Percentiles rank a stretch among this genome's conserved stretches.
Conservation (phyloP, 2,113 vertebrate genomes). For the Phalacrocorax aristotelis region DNA sequence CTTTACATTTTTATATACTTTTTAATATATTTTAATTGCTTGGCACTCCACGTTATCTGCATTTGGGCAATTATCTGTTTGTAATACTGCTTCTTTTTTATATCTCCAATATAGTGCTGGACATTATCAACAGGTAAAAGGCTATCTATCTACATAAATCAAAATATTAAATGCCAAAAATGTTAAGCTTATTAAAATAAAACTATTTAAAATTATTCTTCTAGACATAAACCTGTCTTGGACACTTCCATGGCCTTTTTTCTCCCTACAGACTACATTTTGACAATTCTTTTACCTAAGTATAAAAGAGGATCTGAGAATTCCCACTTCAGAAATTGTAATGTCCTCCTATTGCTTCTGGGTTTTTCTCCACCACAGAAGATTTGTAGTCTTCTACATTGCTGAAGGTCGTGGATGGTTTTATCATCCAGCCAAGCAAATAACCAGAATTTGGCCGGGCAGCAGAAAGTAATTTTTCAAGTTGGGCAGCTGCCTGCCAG, state of each 20-base stretch:
- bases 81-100: not conserved
- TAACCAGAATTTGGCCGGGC: not conserved
- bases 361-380: not conserved
- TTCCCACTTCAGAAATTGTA: not conserved
- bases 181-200: not conserved
- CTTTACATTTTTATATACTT: not conserved
- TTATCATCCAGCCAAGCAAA: slow-evolving; percentile 33
- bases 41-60: not conserved
- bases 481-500: not conserved
- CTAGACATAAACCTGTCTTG: not conserved
- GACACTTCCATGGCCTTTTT: not conserved
- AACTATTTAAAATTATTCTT: not conserved
- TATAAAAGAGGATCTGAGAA: not conserved
- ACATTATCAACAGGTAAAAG: not conserved
- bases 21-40: not conserved
- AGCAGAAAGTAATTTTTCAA: slow-evolving; percentile 1
- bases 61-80: not conserved
- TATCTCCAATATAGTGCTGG: not conserved
- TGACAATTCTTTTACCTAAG: not conserved
- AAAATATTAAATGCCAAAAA: not conserved
- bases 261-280: not conserved
- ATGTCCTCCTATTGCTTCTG: not conserved
- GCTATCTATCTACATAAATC: not conserved
- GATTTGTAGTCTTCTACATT: not conserved
- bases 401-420: slow-evolving; percentile 2